Evolutionary conservation across 2,888 invertebrate species (phyloP).

Genomic region (Macropis europaea): DNA sequence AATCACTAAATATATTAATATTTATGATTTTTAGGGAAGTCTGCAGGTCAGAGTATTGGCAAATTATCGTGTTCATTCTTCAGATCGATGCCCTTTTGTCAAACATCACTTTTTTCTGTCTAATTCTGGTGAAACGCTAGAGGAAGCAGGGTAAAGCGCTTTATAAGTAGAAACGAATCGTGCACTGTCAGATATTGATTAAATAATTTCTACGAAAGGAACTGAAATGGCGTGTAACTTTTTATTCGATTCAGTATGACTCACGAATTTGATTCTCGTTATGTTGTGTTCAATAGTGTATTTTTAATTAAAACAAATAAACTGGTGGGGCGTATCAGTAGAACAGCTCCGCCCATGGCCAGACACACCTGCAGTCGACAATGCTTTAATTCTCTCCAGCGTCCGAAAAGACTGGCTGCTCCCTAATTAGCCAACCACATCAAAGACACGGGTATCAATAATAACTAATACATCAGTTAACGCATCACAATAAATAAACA

Average conservation of each 20-base stretch:
- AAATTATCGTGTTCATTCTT: no score
- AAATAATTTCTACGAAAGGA: slow-evolving; percentile 20
- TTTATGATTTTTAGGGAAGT: no score
- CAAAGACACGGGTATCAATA: slow-evolving; percentile 2
- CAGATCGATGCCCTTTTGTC: no score
- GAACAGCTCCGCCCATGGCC: not conserved
- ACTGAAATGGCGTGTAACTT: not conserved
- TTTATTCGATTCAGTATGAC: not conserved
- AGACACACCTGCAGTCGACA: not conserved
- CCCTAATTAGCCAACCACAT: slow-evolving; percentile 27
- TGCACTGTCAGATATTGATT: not conserved
- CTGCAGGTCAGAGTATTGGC: no score
- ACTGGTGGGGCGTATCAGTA: not conserved
- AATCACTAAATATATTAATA: no score
- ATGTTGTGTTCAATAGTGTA: not conserved
- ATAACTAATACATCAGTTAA: no score
- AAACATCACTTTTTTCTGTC: no score
- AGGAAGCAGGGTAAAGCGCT: slow-evolving; percentile 1
- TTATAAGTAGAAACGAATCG: not conserved
- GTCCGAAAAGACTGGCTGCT: slow-evolving; percentile 13
- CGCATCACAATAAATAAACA: no score
- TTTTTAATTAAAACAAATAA: not conserved
- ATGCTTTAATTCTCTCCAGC: no score
- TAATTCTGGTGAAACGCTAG: not conserved
- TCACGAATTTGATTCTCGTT: not conserved